Conservation (phyloP, 2,797 vertebrate species). For the Petrocephalus schoutedeni region DNA sequence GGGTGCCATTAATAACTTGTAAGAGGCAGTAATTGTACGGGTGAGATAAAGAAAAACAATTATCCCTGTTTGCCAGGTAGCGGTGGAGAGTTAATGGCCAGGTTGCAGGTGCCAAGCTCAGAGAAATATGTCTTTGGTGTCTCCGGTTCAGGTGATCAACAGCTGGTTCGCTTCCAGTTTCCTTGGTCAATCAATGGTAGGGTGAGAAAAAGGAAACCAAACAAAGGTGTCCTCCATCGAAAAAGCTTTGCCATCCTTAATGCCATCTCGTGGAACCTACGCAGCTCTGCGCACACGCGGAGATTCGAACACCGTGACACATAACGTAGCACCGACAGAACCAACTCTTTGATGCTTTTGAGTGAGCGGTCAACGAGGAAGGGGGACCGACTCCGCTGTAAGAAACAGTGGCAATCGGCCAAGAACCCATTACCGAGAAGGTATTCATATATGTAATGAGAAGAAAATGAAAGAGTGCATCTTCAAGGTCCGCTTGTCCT, state of each 20-base stretch:
- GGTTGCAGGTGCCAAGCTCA: slow-evolving; percentile 51
- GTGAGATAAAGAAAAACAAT: slow-evolving; percentile 34
- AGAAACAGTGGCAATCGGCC: not conserved
- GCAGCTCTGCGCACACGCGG: not conserved
- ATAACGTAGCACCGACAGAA: not conserved
- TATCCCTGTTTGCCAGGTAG: slow-evolving; percentile 48
- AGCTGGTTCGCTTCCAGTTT: slow-evolving; percentile 47
- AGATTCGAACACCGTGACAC: not conserved
- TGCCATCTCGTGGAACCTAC: not conserved
- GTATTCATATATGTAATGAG: not conserved
- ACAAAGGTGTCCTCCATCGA: slow-evolving; percentile 12
- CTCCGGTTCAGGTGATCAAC: slow-evolving; percentile 65
- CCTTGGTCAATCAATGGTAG: slow-evolving; percentile 64
- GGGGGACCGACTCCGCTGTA: not conserved
- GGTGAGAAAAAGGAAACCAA: slow-evolving; percentile 15
- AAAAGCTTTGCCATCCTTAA: not conserved
- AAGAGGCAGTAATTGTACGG: slow-evolving; percentile 11
- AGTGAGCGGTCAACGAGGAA: not conserved
- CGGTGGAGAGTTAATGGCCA: slow-evolving; percentile 55
- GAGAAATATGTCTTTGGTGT: slow-evolving; percentile 48
- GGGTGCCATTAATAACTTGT: slow-evolving; percentile 31
- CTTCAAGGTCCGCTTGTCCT: slow-evolving; percentile 25
- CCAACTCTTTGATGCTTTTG: not conserved
- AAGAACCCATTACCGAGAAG: not conserved
- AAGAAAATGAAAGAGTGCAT: not conserved